Conservation (phyloP, 2,797 vertebrate species). For the Argentina silus region DNA sequence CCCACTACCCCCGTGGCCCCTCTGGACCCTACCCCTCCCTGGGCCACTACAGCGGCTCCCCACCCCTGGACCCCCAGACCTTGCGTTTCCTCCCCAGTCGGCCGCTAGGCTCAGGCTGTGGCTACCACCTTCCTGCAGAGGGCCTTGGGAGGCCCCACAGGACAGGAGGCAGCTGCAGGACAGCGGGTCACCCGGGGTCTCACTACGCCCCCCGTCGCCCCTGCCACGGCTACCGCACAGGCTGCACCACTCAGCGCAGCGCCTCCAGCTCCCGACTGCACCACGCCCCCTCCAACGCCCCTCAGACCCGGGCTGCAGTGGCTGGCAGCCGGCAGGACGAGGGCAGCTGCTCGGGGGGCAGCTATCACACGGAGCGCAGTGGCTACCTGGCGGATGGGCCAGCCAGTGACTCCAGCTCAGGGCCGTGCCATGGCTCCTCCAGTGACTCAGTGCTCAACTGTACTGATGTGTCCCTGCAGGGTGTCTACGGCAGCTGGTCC, state of each 20-base stretch:
- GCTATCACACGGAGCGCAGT: constrained; percentile 91
- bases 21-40: constrained; percentile 74
- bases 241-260: constrained; percentile 71
- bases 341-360: constrained; percentile 90
- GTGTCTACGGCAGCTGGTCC: constrained; percentile 95
- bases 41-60: constrained; percentile 81
- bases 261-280: constrained; percentile 72
- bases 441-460: constrained; percentile 97
- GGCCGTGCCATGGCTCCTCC: constrained; percentile 94
- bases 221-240: constrained; percentile 74
- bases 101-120: constrained; percentile 67
- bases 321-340: constrained; percentile 78
- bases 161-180: constrained; percentile 65
- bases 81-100: constrained; percentile 82
- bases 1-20: constrained; percentile 78
- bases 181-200: constrained; percentile 52
- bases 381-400: constrained; percentile 95
- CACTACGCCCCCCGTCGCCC: constrained; percentile 73
- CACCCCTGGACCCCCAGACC: constrained; percentile 78
- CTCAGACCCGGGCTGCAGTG: constrained; percentile 37
- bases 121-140: constrained; percentile 72
- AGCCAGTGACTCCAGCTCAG: constrained; percentile 95
- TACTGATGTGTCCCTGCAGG: constrained; percentile 92
- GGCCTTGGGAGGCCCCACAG: constrained; percentile 73
- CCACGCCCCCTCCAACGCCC: constrained; percentile 39